Evolutionary conservation across 92 coral and sea anemone species (phyloP), one percentile per base, ranked within the genome.

Genomic region (Paragorgia papillata): DNA sequence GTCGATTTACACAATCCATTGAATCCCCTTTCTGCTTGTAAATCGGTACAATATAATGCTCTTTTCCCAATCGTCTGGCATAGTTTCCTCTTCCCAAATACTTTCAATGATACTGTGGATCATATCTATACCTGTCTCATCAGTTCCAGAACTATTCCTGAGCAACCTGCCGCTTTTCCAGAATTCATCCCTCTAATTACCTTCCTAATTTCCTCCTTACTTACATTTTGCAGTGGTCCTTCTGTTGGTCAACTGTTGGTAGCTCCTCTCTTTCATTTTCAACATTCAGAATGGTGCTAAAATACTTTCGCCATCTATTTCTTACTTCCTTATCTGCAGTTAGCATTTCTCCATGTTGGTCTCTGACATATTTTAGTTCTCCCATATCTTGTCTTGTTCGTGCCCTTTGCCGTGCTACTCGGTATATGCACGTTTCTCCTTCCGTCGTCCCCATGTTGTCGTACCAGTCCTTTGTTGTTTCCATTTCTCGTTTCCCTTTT

Each of bases 81-180:
- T 58, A 51, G 49, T 54, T 33, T 32, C 50, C 34, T 54, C 69
- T 51, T 58, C 67, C 67, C 54, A 56, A 21, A 74, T 54, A 33
- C 67, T 64, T 33, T 58, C 43, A 32, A 30, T 29, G 48, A 74
- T 50, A 43, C 33, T 64, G 43, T 29, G 53, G 53, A 74, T 57
- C 80, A 74, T 54, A 58, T 44, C 68, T 29, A 56, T 58, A 41
- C 80, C 29, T 9, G 35, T 19, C 30, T 58, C 15, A 75, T 46
- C 80, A 57, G 18, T 28, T 75, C 80, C 15, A 51, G 54, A 44
- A 57, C 69, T 15, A 75, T 40, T 40, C 69, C 80, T 27, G 68
- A 56, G 43, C 69, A 64, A 17, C 80, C 80, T 34, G 80, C 70
- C 5, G 70, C 70, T 65, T 75, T 75, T 60, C 70, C 70, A 21